phyloP scores from a whole-genome alignment of 2,888 invertebrate species.

The Auanema sp. region DNA sequence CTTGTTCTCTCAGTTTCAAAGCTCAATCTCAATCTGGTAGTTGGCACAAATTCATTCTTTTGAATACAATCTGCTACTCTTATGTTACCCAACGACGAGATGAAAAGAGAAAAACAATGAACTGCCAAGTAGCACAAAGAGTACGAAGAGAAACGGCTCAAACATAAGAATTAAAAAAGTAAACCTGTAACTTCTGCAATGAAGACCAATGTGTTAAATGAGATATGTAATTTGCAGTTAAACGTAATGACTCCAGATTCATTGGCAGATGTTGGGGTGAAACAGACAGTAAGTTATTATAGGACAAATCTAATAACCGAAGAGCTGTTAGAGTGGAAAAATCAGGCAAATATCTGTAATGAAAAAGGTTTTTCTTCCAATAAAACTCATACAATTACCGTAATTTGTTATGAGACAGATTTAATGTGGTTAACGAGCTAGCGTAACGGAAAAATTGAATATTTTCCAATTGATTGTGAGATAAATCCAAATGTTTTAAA shows the following conservation, averaged over 20 bases:
- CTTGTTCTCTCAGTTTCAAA: constrained; percentile 4
- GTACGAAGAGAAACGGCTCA: no score
- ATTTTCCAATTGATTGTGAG: constrained; percentile 15
- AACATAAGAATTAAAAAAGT: not conserved
- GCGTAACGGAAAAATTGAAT: constrained; percentile 11
- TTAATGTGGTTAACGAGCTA: constrained; percentile 12
- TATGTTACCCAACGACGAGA: no score
- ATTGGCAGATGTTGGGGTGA: constrained; percentile 35
- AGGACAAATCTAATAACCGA: constrained; percentile 33
- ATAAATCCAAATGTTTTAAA: constrained; percentile 13
- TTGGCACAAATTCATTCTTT: no score
- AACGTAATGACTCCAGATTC: constrained; percentile 32
- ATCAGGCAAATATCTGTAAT: constrained; percentile 36
- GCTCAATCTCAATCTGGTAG: no score
- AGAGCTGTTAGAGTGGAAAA: constrained; percentile 34
- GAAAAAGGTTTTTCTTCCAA: not conserved
- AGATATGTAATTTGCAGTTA: constrained; percentile 30
- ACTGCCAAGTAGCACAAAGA: not conserved
- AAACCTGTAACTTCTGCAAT: constrained; percentile 34
- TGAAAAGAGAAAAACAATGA: constrained; percentile 3
- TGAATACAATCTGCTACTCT: no score
- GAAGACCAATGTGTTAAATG: constrained; percentile 37
- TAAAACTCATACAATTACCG: constrained; percentile 3
- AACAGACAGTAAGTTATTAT: constrained; percentile 30
- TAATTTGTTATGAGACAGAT: constrained; percentile 13